Percentiles rank a stretch among this genome's conserved stretches.
Conservation (phyloP, 2,113 vertebrate species). For the Limanda limanda region DNA sequence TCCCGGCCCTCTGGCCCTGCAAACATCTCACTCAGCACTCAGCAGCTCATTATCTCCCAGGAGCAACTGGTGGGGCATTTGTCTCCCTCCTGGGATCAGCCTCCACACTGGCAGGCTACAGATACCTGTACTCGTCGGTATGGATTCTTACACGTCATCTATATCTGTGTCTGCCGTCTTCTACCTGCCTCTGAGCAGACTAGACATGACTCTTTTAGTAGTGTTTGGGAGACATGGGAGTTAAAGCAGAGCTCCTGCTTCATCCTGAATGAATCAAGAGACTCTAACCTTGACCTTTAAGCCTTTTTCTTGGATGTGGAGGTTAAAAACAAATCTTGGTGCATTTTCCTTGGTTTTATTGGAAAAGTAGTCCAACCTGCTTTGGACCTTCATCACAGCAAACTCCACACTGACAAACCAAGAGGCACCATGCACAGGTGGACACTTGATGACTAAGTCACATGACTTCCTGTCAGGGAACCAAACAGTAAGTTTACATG, state of each 20-base stretch:
- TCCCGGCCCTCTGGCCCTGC: conserved; percentile 67
- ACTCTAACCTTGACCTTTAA: background rate
- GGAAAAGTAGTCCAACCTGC: too few relatives aligned
- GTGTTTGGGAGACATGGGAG: too few relatives aligned
- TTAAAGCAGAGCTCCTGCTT: too few relatives aligned
- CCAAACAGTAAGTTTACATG: background rate
- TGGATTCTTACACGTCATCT: conserved; percentile 44
- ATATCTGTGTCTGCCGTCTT: conserved; percentile 24
- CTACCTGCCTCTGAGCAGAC: background rate
- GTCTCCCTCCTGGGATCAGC: conserved; percentile 50
- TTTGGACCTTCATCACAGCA: background rate
- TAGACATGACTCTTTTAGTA: background rate
- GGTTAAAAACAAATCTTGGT: background rate
- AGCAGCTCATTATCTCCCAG: conserved; percentile 75
- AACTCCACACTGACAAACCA: background rate
- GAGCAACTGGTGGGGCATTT: conserved; percentile 71
- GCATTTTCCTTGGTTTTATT: too few relatives aligned
- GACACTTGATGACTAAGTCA: background rate
- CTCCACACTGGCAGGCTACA: conserved; percentile 26
- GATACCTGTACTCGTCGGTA: conserved; percentile 40
- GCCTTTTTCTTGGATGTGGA: background rate
- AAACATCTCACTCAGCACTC: conserved; percentile 79
- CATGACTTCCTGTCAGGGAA: conserved; percentile 9
- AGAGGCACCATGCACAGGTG: background rate
- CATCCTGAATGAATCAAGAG: background rate